Evolutionary conservation across 2,888 invertebrate genomes (phyloP), one percentile per base, ranked within the genome.

Genomic region (Lysandra coridon): DNA sequence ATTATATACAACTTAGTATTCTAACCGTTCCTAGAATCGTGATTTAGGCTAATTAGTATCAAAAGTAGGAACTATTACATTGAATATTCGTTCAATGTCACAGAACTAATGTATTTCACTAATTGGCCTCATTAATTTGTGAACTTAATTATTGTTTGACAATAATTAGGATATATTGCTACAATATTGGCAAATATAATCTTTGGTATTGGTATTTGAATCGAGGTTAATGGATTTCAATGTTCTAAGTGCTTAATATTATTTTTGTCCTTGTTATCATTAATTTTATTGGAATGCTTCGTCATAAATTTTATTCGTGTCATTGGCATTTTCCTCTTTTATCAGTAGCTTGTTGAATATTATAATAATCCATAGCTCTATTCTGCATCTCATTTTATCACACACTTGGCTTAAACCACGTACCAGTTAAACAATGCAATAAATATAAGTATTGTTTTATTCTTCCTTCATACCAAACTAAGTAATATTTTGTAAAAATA

Each of bases 121-220:
- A 37, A 69, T 69, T 37, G 64, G 69, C 69, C 33, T 69, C 37
- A 69, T 69, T 69, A 69, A 69, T 69, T 33, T 69, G 37, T 14
- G 57, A 49, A 76, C 17, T 30, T 53, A 57, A 76, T 76, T 57
- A 76, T 57, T 76, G 76, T 76, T 76, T 53, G 76, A 76, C 53
- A 76, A 76, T 33, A 6, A 76, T 76, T 57, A 17, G 30, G 7
- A 23, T 30, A 33, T 57, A 76, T 33, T 33, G 33, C 30, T 30
- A 44, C 44, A 49, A 30, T 75, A 75, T 23, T 49, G 49, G 4
- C 23, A 30, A 49, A 49, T 23, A n/a, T 49, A 44, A 75, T 49
- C 23, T 49, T 75, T 10, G 10, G 33, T 69, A 23, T 33, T 33
- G 37, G 14, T 69, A 69, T 30, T 64, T 64, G 7, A 10, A 30